These are phyloP conservation scores for Columba livia DNA, from an alignment of 2,113 vertebrate genomes.

Conservation along the genomic window DNA sequence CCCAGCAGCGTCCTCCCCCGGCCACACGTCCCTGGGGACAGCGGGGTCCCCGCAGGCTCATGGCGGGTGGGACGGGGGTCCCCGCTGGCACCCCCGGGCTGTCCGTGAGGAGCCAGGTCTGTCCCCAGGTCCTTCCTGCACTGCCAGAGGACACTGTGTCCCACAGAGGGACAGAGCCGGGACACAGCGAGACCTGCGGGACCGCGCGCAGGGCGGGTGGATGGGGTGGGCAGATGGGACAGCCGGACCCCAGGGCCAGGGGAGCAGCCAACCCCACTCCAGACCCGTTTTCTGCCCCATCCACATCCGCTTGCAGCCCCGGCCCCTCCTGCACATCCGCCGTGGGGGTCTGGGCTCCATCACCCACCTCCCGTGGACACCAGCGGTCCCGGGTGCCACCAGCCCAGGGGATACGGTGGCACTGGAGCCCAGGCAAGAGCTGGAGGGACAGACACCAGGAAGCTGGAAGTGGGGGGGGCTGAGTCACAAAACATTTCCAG, in stretches of 20 bases:
- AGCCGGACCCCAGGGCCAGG: background rate
- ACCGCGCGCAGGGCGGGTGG: fast-evolving
- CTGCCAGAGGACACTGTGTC: background rate
- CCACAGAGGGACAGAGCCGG: background rate
- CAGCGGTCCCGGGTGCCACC: fast-evolving
- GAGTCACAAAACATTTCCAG: background rate
- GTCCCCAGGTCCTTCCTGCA: fast-evolving
- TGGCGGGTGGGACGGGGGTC: background rate
- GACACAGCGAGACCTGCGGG: fast-evolving
- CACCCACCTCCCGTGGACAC: fast-evolving
- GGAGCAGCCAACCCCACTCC: background rate
- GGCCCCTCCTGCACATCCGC: fast-evolving
- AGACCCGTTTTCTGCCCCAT: fast-evolving
- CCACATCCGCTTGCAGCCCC: fast-evolving
- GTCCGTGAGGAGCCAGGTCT: fast-evolving
- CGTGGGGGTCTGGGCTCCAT: background rate
- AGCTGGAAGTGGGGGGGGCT: background rate
- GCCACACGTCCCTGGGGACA: background rate
- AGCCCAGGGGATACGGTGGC: background rate
- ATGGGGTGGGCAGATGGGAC: background rate
- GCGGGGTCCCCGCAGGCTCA: fast-evolving
- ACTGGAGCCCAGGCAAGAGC: background rate
- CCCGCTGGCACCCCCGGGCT: background rate
- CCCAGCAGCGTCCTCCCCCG: background rate
- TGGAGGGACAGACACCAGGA: background rate